These are phyloP conservation scores for Scortum barcoo DNA, from an alignment of 2,113 vertebrate genomes.

Conservation along the genomic window DNA sequence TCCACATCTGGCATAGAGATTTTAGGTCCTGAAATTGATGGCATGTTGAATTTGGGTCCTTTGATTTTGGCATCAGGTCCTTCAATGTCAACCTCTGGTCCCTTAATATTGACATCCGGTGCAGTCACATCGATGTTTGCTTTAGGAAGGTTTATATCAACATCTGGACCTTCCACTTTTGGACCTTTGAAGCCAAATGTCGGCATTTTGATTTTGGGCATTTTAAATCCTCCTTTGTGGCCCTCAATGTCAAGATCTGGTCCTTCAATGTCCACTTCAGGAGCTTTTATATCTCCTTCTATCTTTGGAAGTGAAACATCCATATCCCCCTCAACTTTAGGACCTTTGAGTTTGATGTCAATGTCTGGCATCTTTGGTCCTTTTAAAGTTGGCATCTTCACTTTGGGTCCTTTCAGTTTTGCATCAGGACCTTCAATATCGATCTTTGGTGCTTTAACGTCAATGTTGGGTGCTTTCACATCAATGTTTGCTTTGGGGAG, in stretches of 20 bases:
- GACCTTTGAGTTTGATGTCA: slow-evolving; percentile 64
- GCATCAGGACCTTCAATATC: slow-evolving; percentile 3
- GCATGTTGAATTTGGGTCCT: slow-evolving; percentile 58
- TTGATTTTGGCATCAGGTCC: slow-evolving; percentile 60
- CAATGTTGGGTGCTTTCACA: background rate
- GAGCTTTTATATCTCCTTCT: background rate
- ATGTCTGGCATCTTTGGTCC: slow-evolving; percentile 1
- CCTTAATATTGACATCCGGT: background rate
- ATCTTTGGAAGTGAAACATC: background rate
- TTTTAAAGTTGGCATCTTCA: slow-evolving; percentile 71
- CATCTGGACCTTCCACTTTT: background rate
- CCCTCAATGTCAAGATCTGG: slow-evolving; percentile 21
- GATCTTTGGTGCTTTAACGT: background rate
- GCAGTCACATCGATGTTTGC: background rate
- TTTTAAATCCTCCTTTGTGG: background rate
- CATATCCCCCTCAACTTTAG: slow-evolving; percentile 76
- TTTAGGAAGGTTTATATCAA: background rate
- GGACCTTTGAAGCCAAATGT: background rate
- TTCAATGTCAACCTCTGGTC: background rate
- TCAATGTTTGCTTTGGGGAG: background rate
- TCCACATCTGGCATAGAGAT: slow-evolving; percentile 74
- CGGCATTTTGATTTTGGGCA: slow-evolving; percentile 18
- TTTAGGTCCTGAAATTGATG: background rate
- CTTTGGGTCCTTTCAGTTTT: slow-evolving; percentile 52
- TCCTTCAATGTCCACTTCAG: slow-evolving; percentile 8